Conservation (phyloP, 2,888 invertebrate species). For the Archaeoteleia sp. region DNA sequence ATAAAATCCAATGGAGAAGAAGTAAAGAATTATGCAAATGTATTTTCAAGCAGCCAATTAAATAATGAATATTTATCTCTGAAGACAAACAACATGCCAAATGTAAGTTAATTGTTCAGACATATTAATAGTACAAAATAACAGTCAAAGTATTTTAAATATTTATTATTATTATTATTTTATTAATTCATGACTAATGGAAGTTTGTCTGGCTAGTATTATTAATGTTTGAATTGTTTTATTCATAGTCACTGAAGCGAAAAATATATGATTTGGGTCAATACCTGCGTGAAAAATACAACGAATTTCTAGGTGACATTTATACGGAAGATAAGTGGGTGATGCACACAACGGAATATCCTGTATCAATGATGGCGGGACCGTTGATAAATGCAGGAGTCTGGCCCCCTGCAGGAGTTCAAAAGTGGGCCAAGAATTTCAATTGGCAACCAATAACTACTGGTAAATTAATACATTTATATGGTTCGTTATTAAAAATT, state of each 20-base stretch:
- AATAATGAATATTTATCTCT: slow-evolving; percentile 34
- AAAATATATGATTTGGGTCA: slow-evolving; percentile 15
- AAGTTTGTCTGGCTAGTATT: too few species aligned
- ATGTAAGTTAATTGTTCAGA: slow-evolving; percentile 53
- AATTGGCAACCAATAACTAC: slow-evolving; percentile 83
- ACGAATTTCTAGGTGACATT: slow-evolving; percentile 74
- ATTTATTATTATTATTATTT: slow-evolving; percentile 1
- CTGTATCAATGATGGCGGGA: slow-evolving; percentile 85
- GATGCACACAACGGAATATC: slow-evolving; percentile 81
- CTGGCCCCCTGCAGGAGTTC: slow-evolving; percentile 79
- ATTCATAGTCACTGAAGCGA: slow-evolving; percentile 18
- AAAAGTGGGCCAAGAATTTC: slow-evolving; percentile 78
- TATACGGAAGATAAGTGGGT: slow-evolving; percentile 72
- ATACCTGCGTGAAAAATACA: slow-evolving; percentile 75
- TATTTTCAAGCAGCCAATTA: slow-evolving; percentile 40
- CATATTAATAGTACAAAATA: too few species aligned
- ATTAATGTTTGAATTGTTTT: neutral
- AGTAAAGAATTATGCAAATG: slow-evolving; percentile 2
- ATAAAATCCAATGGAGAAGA: slow-evolving; percentile 13
- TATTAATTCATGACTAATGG: slow-evolving; percentile 13
- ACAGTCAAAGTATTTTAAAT: neutral
- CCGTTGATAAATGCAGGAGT: slow-evolving; percentile 82
- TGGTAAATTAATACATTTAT: slow-evolving; percentile 42
- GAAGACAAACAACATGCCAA: slow-evolving; percentile 56
- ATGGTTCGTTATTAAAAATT: too few species aligned